Evolutionary conservation across 2,797 vertebrate genomes (phyloP).

Genomic region (Hydrocynus forskahlii): DNA sequence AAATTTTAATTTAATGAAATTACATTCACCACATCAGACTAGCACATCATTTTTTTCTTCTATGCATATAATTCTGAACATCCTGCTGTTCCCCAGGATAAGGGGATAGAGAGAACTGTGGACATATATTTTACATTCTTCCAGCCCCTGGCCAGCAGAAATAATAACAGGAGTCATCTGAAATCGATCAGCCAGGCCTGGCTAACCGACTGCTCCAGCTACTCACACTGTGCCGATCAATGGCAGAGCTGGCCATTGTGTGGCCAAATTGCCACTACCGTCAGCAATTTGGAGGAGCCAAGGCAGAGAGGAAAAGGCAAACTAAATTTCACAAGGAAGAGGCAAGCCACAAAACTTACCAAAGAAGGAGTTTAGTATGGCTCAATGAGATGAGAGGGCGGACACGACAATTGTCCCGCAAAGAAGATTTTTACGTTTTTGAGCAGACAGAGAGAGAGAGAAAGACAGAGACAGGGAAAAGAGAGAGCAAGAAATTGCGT

Average conservation of each 20-base stretch:
- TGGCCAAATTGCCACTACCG: slow-evolving; percentile 59
- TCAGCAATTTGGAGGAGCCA: slow-evolving; percentile 55
- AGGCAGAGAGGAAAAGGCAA: slow-evolving; percentile 26
- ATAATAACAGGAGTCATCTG: slow-evolving; percentile 63
- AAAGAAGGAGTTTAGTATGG: neutral
- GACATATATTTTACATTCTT: slow-evolving; percentile 53
- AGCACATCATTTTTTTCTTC: slow-evolving; percentile 4
- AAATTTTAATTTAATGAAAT: neutral
- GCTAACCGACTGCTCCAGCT: slow-evolving; percentile 60
- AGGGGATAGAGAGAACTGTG: slow-evolving; percentile 49
- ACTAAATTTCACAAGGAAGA: slow-evolving; percentile 1
- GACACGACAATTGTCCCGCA: no score
- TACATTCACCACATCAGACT: slow-evolving; percentile 5
- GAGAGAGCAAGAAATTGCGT: slow-evolving; percentile 42
- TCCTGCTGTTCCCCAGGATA: neutral
- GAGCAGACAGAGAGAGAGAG: neutral
- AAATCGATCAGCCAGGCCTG: slow-evolving; percentile 54
- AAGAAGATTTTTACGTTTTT: no score
- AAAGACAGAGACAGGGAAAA: slow-evolving; percentile 19
- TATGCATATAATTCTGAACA: neutral
- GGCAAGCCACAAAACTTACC: slow-evolving; percentile 5
- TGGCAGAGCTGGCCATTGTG: slow-evolving; percentile 53
- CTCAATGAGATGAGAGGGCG: slow-evolving; percentile 4
- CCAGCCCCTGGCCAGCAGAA: slow-evolving; percentile 46
- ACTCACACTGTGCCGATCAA: slow-evolving; percentile 52